Base-by-base conservation (phyloP, 2,113 vertebrate species). In the Cephalopholis sonnerati region DNA sequence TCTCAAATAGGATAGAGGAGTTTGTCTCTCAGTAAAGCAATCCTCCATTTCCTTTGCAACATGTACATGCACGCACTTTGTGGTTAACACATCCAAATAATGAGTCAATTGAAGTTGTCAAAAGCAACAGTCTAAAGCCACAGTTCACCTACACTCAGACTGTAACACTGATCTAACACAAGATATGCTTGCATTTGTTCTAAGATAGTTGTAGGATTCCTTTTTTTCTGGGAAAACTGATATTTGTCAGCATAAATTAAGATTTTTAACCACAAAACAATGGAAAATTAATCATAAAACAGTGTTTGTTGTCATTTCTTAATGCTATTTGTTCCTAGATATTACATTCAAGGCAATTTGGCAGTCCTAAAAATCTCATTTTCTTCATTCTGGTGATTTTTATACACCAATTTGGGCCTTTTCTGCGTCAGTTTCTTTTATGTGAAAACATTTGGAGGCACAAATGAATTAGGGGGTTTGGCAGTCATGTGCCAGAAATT, bases 31-130 rank as follows among this genome's bases (percentile, higher is more conserved):
- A 27, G 79, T 53, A 10, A 62, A 59, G 9, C 65, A 9, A 25
- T 25, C 17, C 12, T 2, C 41, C 59, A 67, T 59, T 89, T 79
- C 82, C 79, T 85, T 20, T 72, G 65, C 48, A 70, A 18, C 41
- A 1, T 79, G 84, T 79, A 44, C n/a, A 72, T 27, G 63, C 25
- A 44, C 10, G 51, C 58, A 70, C 16, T 74, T 44, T 74, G 85
- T 66, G 85, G 85, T 87, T 85, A 39, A 29, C 68, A 25, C 61
- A 46, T 41, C 22, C 13, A 63, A 58, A 77, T 20, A 66, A 70
- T 59, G 10, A 51, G 22, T 81, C 62, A 83, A 70, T 74, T 17
- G 18, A 57, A 51, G 50, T 32, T 74, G 32, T 61, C 53, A 62
- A 78, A 75, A 32, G 46, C 65, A 81, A 29, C 48, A 22, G 25